Evolutionary conservation across 2,888 invertebrate genomes (phyloP), one percentile per base, ranked within the genome.

Genomic region (Conchocele bisecta): DNA sequence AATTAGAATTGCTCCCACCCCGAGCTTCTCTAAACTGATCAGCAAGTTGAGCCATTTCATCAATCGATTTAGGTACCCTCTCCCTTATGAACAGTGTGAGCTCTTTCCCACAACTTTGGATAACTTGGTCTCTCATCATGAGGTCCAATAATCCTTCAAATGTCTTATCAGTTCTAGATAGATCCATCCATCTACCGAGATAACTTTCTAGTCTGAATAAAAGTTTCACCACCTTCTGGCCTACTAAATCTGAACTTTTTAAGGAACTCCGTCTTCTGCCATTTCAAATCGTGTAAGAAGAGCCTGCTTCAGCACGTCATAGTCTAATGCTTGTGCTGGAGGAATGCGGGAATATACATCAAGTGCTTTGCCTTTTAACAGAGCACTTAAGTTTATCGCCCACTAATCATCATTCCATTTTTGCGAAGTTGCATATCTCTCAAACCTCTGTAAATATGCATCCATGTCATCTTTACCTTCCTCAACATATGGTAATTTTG

Each of bases 21-120:
- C 41, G 44, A 3, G 63, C 63, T 56, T 63, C 56, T 7, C 33
- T 51, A 39, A 63, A 69, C 22, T 54, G 54, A 37, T 69, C 61
- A 20, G 68, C 63, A 13, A 63, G 26, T 26, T 37, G 17, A 31
- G 53, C 35, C 58, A 51, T 64, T 28, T 70, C 58, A 3, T 57
- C 6, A 24, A 51, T 37, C 13, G 24, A 50, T 28, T 42, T 57
- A n/a, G 51, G 35, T 26, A 46, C 28, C 11, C 51, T 22, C 26
- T 58, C 63, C 26, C 35, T 24, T 13, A 46, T 29, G 42, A 65
- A 58, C 35, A 54, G 20, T 15, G 42, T 26, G 6, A 67, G 33
- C 4, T 67, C 53, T 20, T 48, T 59, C 7, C 41, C 33, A 31
- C 54, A 53, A 26, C 35, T 41, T 7, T 64, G 39, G 22, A 70